Evolutionary conservation across 2,888 invertebrate genomes (phyloP).

Genomic region (Mythimna albipuncta): DNA sequence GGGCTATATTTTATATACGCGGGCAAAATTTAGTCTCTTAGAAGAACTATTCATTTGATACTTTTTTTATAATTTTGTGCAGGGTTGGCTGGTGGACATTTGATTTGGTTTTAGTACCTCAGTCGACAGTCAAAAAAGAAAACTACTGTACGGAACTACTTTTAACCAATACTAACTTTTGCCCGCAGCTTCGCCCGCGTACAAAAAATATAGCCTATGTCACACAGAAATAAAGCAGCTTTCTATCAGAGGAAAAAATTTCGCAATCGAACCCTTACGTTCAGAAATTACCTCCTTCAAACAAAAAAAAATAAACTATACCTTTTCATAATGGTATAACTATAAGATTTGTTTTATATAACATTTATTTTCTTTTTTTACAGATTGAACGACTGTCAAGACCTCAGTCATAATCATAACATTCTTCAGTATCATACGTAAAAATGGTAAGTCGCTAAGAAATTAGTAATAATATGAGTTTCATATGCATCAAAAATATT

Average conservation of each 20-base stretch:
- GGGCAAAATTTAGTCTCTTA: too few species aligned
- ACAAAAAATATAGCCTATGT: too few species aligned
- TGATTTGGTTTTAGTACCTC: not conserved
- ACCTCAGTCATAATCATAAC: not conserved
- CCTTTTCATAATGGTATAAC: too few species aligned
- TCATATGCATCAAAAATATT: too few species aligned
- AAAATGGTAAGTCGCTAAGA: constrained; percentile 10
- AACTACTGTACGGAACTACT: constrained; percentile 5
- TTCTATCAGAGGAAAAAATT: too few species aligned
- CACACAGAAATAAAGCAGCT: too few species aligned
- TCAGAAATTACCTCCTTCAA: too few species aligned
- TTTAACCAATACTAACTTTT: not conserved
- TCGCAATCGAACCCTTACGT: too few species aligned
- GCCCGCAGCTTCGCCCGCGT: too few species aligned
- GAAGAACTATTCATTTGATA: constrained; percentile 41
- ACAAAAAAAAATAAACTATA: not conserved
- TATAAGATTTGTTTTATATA: not conserved
- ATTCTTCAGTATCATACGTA: not conserved
- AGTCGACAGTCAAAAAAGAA: not conserved
- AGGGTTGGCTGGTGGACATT: constrained; percentile 28
- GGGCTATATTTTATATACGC: too few species aligned
- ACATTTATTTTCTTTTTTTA: constrained; percentile 8
- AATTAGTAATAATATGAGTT: not conserved
- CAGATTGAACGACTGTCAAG: constrained; percentile 1
- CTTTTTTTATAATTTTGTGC: constrained; percentile 25